phyloP scores from a whole-genome alignment of 2,113 vertebrate genomes.

The Asarcornis scutulata region DNA sequence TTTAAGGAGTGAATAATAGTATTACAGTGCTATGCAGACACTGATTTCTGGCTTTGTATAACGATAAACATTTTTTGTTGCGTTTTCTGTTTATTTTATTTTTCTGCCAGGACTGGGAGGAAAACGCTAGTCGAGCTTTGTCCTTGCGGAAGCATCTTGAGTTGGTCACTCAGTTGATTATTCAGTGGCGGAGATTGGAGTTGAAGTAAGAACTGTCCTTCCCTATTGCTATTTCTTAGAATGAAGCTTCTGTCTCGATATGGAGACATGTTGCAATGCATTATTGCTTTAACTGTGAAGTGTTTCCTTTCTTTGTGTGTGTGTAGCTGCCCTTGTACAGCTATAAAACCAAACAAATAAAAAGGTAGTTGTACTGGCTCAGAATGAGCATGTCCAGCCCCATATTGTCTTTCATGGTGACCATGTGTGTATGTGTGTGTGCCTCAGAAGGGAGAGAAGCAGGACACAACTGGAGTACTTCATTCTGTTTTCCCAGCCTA shows the following conservation, averaged over 20 bases:
- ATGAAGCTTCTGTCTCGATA: not conserved
- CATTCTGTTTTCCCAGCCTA: not conserved
- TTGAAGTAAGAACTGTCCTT: conserved; percentile 81
- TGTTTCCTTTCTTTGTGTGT: not conserved
- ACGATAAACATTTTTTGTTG: not conserved
- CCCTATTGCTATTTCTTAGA: not conserved
- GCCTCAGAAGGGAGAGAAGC: not conserved
- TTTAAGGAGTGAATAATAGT: not conserved
- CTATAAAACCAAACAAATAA: rapidly evolving
- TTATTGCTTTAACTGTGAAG: not conserved
- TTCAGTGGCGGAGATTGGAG: conserved; percentile 95
- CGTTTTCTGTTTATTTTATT: not conserved
- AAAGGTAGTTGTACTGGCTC: not conserved
- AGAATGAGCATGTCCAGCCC: not conserved
- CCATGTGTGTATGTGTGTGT: rapidly evolving
- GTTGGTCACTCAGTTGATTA: conserved; percentile 88
- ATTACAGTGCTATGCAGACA: not conserved
- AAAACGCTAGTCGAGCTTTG: conserved; percentile 88
- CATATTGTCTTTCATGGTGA: not conserved
- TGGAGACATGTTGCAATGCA: rapidly evolving
- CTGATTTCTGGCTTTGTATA: not conserved
- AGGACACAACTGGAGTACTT: not conserved
- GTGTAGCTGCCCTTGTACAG: not conserved
- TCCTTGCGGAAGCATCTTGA: conserved; percentile 90
- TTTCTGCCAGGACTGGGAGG: conserved; percentile 92